Conservation (phyloP, 2,888 invertebrate genomes). For the Tholera decimalis region DNA sequence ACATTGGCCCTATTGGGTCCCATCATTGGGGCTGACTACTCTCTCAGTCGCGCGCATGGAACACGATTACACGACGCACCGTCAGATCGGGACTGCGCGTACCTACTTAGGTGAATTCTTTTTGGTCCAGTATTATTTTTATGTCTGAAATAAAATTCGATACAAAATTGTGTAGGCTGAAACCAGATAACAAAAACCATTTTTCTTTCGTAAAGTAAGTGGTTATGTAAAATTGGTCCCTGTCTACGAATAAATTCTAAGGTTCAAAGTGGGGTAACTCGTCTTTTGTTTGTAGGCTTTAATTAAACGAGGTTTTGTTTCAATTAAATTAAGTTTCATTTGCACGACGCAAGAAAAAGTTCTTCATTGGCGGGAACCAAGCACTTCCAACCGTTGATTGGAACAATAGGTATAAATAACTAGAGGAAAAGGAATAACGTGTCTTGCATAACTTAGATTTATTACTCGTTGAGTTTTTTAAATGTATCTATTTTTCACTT, state of each 20-base stretch:
- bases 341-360: constrained; percentile 48
- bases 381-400: constrained; percentile 42
- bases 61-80: no score
- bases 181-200: constrained; percentile 16
- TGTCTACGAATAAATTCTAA: constrained; percentile 48
- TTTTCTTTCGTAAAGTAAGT: constrained; percentile 23
- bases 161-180: constrained; percentile 1
- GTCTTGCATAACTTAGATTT: background rate
- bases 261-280: constrained; percentile 33
- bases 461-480: no score
- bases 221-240: constrained; percentile 27
- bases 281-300: constrained; percentile 60
- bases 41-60: no score
- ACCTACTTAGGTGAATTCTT: no score
- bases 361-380: constrained; percentile 50
- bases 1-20: no score
- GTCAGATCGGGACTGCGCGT: no score
- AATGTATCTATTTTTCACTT: no score
- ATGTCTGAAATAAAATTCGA: background rate
- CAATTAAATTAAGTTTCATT: constrained; percentile 63
- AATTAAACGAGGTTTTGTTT: constrained; percentile 66
- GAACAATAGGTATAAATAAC: constrained; percentile 17
- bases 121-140: background rate
- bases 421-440: background rate
- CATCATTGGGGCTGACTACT: no score